Base-by-base conservation (phyloP, 2,888 invertebrate genomes). In the Oxyteleia sp. region DNA sequence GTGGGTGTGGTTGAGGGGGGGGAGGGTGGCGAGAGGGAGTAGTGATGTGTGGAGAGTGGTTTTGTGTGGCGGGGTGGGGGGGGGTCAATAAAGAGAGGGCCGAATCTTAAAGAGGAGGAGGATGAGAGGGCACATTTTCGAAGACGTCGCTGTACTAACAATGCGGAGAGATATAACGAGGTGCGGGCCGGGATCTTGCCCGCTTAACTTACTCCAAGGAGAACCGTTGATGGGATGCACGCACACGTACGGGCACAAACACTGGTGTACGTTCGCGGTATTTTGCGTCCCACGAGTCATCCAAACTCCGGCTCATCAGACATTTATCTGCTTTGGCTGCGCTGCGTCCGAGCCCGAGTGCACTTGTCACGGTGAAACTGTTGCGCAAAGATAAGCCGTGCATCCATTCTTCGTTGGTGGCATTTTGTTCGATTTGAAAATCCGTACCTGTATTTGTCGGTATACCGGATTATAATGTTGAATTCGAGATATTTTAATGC, bases 121-220 rank as follows among this genome's bases (percentile, higher is more conserved):
- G 84, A 84, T 75, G 75, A 69, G 69, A 45, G 29, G 59, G 64
- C 64, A 68, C 45, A 63, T 88, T 89, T 87, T 89, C 84, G 82
- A 89, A 88, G 89, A 89, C 88, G 87, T 84, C 85, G 66, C 84
- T 86, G 85, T 88, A 87, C 88, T 88, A 90, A 91, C 90, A 91
- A 90, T 91, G 89, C 91, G 88, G 88, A 89, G 88, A 91, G 90
- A 92, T 91, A 92, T 92, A 92, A 91, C 90, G 88, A 91, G 90
- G 86, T 84, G 84, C 85, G 59, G 41, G 47, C 63, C 32, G 75
- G 32, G 59, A 23, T 66, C 63, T 45, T 13, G 76, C 63, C 57
- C 38, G 55, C 16, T 57, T 45, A 66, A 80, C 68, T 51, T 68
- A 26, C 64, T 74, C 68, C 63, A 47, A 59, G 20, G 57, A 63